phyloP scores from a whole-genome alignment of 2,797 vertebrate genomes.

The Diceros bicornis region DNA sequence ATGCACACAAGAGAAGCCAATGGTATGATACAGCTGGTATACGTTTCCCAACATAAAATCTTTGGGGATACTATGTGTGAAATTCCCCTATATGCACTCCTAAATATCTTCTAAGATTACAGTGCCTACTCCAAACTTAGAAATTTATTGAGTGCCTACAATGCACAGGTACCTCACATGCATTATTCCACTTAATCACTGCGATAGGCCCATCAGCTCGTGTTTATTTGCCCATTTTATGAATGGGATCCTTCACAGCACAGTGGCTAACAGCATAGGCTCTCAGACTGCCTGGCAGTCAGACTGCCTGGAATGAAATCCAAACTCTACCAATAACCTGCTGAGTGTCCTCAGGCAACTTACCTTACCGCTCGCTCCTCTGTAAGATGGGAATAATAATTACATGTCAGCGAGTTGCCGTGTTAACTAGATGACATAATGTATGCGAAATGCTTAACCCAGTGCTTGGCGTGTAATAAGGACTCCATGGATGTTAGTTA shows the following conservation, averaged over 20 bases:
- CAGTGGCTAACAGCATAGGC: not conserved
- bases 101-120: not conserved
- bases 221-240: not conserved
- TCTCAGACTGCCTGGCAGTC: not conserved
- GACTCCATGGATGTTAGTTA: constrained; percentile 2
- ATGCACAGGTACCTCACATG: not conserved
- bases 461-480: not conserved
- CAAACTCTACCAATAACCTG: not conserved
- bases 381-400: constrained; percentile 42
- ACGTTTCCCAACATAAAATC: not conserved
- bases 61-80: not conserved
- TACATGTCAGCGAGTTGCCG: not conserved
- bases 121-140: not conserved
- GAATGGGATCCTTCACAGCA: not conserved
- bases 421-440: constrained; percentile 3
- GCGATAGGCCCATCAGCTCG: not conserved
- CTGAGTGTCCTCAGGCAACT: not conserved
- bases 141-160: not conserved
- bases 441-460: not conserved
- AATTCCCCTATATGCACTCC: not conserved
- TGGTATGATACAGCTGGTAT: not conserved
- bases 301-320: not conserved
- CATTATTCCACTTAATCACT: not conserved
- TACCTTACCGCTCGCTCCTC: not conserved
- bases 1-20: not conserved